phyloP scores from a whole-genome alignment of 2,888 invertebrate species.

The Odontocolon sp. region DNA sequence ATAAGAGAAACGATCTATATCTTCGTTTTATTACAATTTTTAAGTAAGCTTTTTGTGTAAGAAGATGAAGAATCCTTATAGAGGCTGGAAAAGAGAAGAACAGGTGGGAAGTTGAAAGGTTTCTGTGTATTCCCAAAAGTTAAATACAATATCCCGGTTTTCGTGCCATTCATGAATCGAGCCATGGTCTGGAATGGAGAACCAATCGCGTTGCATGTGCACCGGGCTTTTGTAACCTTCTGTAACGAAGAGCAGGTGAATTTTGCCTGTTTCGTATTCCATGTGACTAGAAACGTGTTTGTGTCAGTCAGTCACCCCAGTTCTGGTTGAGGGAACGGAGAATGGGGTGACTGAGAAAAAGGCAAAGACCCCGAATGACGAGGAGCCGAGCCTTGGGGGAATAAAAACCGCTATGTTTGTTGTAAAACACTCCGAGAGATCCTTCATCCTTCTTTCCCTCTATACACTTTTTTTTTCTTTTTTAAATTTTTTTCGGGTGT shows the following conservation, averaged over 20 bases:
- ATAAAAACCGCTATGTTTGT: slow-evolving; percentile 57
- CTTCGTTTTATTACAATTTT: no score
- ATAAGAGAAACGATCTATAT: neutral
- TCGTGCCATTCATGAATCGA: slow-evolving; percentile 2
- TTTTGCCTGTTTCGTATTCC: slow-evolving; percentile 39
- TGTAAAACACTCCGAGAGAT: slow-evolving; percentile 46
- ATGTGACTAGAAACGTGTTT: slow-evolving; percentile 49
- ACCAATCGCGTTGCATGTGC: slow-evolving; percentile 32
- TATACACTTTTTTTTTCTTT: neutral
- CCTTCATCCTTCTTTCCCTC: neutral
- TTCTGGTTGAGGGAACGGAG: slow-evolving; percentile 30
- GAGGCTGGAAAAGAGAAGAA: no score
- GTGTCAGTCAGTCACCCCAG: slow-evolving; percentile 56
- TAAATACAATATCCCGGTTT: neutral
- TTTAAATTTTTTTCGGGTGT: no score
- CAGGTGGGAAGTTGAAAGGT: no score
- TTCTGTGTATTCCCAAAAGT: neutral
- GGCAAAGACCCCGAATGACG: slow-evolving; percentile 49
- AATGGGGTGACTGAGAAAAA: slow-evolving; percentile 54
- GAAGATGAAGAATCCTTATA: no score
- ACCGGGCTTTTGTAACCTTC: slow-evolving; percentile 1
- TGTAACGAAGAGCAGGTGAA: slow-evolving; percentile 43
- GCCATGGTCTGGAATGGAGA: neutral
- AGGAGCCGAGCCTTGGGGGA: slow-evolving; percentile 44
- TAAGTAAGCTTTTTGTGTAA: no score